Conservation (phyloP, 2,797 vertebrate species). For the Rallus crepitans region DNA sequence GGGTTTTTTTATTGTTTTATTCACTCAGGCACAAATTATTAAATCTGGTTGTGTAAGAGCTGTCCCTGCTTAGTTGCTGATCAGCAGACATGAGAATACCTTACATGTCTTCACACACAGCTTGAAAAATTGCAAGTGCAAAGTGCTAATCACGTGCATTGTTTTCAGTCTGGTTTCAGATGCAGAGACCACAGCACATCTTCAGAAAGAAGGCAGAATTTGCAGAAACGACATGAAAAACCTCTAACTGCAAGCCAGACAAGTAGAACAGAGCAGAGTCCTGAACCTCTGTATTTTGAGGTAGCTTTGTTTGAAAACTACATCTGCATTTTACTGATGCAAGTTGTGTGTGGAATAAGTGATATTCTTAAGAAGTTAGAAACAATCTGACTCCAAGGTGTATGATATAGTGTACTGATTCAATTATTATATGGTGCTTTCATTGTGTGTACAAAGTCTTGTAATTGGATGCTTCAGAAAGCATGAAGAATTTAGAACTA, state of each 20-base stretch:
- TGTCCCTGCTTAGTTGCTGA: neutral
- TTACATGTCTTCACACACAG: rapidly evolving
- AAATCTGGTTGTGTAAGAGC: neutral
- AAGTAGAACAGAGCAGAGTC: conserved; percentile 80
- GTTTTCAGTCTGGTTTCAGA: conserved; percentile 81
- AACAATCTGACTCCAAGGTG: neutral
- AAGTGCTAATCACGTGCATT: neutral
- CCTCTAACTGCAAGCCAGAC: conserved; percentile 64
- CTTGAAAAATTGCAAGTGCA: neutral
- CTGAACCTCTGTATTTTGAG: conserved; percentile 94
- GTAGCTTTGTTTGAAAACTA: conserved; percentile 73
- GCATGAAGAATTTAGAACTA: neutral
- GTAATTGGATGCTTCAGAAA: neutral
- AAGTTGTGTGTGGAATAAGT: neutral
- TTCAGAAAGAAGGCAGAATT: conserved; percentile 83
- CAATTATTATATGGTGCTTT: neutral
- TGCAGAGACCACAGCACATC: conserved; percentile 84
- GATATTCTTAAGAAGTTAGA: neutral
- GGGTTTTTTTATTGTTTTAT: too few species aligned
- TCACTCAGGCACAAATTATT: neutral
- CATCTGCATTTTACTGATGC: neutral
- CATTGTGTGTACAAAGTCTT: neutral
- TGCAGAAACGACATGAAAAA: conserved; percentile 83
- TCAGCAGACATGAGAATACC: neutral
- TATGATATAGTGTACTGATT: neutral